A percentile compares a stretch with the other conserved stretches of the same genome.
Conservation (phyloP, 1,140 invertebrate genomes). For the Littorina saxatilis region DNA sequence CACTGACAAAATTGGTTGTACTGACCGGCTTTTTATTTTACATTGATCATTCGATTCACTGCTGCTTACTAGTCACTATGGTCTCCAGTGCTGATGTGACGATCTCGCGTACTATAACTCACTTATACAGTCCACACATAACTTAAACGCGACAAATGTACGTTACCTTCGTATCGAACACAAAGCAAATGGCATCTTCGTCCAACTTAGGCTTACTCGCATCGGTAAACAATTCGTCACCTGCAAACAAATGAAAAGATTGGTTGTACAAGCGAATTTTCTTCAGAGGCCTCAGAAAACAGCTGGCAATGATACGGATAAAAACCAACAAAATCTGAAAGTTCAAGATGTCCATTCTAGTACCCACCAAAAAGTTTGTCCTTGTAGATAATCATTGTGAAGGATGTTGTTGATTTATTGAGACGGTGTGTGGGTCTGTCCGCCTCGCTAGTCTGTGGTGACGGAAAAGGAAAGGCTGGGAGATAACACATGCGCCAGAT, state of each 20-base stretch:
- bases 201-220: neutral
- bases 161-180: neutral
- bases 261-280: neutral
- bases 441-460: neutral
- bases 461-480: neutral
- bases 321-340: neutral
- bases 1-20: too few relatives aligned
- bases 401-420: neutral
- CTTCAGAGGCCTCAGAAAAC: neutral
- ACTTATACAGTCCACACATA: too few relatives aligned
- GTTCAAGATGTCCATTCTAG: neutral
- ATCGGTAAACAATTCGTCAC: conserved; percentile 11
- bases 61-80: too few relatives aligned
- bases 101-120: too few relatives aligned
- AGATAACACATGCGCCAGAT: neutral
- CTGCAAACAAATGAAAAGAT: neutral
- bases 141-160: too few relatives aligned
- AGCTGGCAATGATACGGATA: neutral
- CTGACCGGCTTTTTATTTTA: too few relatives aligned
- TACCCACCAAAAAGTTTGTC: neutral
- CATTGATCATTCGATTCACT: too few relatives aligned
- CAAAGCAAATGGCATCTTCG: neutral
- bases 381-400: conserved; percentile 12
- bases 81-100: too few relatives aligned
- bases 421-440: neutral